phyloP scores from a whole-genome alignment of 2,113 vertebrate genomes.

The Rhinopomastus cyanomelas region DNA sequence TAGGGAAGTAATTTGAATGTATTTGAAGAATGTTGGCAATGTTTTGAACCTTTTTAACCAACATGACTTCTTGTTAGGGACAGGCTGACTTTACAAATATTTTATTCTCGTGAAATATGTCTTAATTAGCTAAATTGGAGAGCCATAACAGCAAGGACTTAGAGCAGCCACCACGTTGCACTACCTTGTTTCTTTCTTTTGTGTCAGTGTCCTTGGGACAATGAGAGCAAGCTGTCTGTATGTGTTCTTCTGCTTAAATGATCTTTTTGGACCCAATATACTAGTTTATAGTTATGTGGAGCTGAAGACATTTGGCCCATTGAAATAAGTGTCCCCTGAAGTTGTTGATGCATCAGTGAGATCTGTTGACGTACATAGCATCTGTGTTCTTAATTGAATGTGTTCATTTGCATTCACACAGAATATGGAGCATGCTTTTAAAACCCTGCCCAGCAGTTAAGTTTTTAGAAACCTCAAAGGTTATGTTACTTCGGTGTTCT shows the following conservation, averaged over 20 bases:
- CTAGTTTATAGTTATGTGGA: slow-evolving; percentile 25
- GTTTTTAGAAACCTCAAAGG: slow-evolving; percentile 23
- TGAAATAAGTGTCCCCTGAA: not conserved
- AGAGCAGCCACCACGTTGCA: slow-evolving; percentile 18
- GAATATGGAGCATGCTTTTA: slow-evolving; percentile 12
- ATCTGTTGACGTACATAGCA: not conserved
- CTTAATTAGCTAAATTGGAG: slow-evolving; percentile 73
- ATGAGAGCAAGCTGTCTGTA: not conserved
- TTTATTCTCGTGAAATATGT: slow-evolving; percentile 58
- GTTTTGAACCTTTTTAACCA: slow-evolving; percentile 32
- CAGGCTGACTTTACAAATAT: slow-evolving; percentile 55
- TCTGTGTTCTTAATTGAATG: not conserved
- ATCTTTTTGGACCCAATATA: not conserved
- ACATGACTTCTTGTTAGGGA: slow-evolving; percentile 45
- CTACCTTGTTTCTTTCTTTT: slow-evolving; percentile 49
- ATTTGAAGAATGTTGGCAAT: slow-evolving; percentile 64
- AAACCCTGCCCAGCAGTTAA: not conserved
- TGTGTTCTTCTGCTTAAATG: not conserved
- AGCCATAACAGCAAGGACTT: slow-evolving; percentile 7
- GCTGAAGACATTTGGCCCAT: not conserved
- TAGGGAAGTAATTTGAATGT: slow-evolving; percentile 46
- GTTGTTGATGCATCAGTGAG: not conserved
- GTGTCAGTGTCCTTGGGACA: not conserved
- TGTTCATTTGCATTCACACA: not conserved
- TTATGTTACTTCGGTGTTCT: not conserved